Percentiles rank a stretch among this genome's conserved stretches.
These are phyloP conservation scores for Callaeas wilsoni DNA, from an alignment of 2,113 vertebrate species.

Conservation along the genomic window DNA sequence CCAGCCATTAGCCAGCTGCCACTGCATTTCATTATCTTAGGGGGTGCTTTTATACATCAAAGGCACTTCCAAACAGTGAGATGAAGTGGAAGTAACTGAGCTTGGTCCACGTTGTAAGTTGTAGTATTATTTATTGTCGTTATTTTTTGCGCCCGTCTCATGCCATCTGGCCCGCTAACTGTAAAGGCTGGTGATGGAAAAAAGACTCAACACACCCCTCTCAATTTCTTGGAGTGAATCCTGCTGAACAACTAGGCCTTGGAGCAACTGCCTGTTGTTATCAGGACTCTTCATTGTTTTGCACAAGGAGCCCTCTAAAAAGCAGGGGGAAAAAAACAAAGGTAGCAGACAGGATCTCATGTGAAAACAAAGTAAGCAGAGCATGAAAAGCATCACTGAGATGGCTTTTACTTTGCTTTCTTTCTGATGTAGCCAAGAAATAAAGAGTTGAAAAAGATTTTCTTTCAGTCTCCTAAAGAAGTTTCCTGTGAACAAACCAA, in stretches of 20 bases:
- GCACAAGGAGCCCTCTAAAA: constrained; percentile 28
- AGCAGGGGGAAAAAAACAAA: constrained; percentile 30
- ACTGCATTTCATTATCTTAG: constrained; percentile 80
- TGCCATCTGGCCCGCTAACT: constrained; percentile 77
- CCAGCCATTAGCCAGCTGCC: constrained; percentile 84
- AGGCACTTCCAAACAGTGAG: constrained; percentile 75
- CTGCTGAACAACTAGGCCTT: constrained; percentile 58
- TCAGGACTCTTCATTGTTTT: constrained; percentile 58
- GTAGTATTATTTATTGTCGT: constrained; percentile 26
- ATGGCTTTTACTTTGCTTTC: constrained; percentile 55
- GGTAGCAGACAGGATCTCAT: constrained; percentile 29
- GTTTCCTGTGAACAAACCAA: constrained; percentile 36
- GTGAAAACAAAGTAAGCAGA: constrained; percentile 35
- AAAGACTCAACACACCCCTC: constrained; percentile 49
- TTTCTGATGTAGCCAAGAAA: constrained; percentile 34
- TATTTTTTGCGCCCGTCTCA: background rate
- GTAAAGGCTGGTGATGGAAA: constrained; percentile 31
- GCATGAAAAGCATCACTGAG: constrained; percentile 13
- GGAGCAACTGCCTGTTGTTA: constrained; percentile 61
- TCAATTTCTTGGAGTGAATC: constrained; percentile 71
- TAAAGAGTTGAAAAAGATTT: background rate
- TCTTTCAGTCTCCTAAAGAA: constrained; percentile 23
- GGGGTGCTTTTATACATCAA: constrained; percentile 73
- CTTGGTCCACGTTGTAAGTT: constrained; percentile 61
- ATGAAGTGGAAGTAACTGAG: constrained; percentile 77